phyloP scores from a whole-genome alignment of 2,888 invertebrate species.

The Pardosa pseudoannulata region DNA sequence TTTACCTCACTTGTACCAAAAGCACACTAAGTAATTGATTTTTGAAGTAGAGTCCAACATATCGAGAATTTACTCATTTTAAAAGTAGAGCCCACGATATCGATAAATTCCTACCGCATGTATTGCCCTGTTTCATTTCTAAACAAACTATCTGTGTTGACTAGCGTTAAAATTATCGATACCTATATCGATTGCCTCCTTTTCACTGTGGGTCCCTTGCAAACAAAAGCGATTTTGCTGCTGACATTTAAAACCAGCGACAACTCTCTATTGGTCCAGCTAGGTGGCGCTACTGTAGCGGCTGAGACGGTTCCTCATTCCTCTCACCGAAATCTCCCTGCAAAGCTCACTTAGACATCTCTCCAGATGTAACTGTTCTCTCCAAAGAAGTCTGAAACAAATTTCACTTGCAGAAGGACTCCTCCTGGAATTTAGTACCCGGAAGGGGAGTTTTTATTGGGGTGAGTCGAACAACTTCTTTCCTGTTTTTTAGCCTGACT shows the following conservation, averaged over 20 bases:
- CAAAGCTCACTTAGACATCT: slow-evolving; percentile 1
- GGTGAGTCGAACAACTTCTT: not conserved
- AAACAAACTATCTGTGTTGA: no score
- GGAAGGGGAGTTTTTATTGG: not conserved
- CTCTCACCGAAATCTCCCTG: not conserved
- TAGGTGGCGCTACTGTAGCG: not conserved
- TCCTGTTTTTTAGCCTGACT: not conserved
- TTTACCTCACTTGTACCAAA: no score
- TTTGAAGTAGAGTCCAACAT: no score
- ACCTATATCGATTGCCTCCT: not conserved
- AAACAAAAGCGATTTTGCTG: slow-evolving; percentile 9
- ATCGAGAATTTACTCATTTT: no score
- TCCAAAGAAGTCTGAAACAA: not conserved
- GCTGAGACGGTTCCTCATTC: not conserved
- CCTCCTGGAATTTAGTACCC: not conserved
- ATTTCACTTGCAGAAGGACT: not conserved
- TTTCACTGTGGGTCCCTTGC: not conserved
- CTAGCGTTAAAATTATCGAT: not conserved
- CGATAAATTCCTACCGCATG: no score
- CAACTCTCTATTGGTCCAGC: slow-evolving; percentile 6
- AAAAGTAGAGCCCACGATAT: no score
- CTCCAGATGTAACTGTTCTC: not conserved
- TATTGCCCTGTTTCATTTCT: no score
- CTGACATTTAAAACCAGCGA: slow-evolving; percentile 17
- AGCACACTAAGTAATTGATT: no score